Evolutionary conservation across 2,797 vertebrate species (phyloP), one percentile per base, ranked within the genome.

Genomic region (Hipposideros larvatus): DNA sequence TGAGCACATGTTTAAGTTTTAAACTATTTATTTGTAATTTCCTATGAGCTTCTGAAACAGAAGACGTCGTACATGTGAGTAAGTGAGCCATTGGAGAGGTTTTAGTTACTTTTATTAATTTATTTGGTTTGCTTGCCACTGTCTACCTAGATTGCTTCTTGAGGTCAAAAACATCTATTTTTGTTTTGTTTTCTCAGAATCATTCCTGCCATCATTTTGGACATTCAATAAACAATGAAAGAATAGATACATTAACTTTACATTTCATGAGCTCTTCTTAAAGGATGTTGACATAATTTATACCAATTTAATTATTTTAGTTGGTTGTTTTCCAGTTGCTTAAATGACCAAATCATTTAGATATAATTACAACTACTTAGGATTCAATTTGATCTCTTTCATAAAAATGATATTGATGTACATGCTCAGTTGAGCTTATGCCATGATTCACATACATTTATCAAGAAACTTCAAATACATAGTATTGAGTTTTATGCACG

Each of bases 301-400:
- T 26, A 65, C 75, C n/a, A 24, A 66, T 75, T 51, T 34, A 83
- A 75, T 61, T 78, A 66, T 70, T 96, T 88, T 41, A 46, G 10
- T 34, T 96, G 71, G 14, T 34, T 78, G 28, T 83, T 83, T 84
- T 80, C 53, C 28, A 75, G 43, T 73, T 74, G 61, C 78, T 80
- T 74, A 92, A 88, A 93, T 51, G 53, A 61, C n/a, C 61, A 92
- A 93, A 84, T 79, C 8, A 77, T 51, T 74, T 94, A 59, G 65
- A 59, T 51, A 41, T 74, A 84, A 87, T 91, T 66, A 91, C 31
- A 84, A 71, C 31, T 75, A 63, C 22, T 78, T 84, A 87, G 57
- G 18, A 53, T 93, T 87, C 90, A 78, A 55, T 87, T n/a, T 94
- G n/a, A 59, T 91, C 24, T 82, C 75, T 87, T 90, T 66, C 53